Base-by-base conservation (phyloP, 2,888 invertebrate genomes). In the Andrena marginata region DNA sequence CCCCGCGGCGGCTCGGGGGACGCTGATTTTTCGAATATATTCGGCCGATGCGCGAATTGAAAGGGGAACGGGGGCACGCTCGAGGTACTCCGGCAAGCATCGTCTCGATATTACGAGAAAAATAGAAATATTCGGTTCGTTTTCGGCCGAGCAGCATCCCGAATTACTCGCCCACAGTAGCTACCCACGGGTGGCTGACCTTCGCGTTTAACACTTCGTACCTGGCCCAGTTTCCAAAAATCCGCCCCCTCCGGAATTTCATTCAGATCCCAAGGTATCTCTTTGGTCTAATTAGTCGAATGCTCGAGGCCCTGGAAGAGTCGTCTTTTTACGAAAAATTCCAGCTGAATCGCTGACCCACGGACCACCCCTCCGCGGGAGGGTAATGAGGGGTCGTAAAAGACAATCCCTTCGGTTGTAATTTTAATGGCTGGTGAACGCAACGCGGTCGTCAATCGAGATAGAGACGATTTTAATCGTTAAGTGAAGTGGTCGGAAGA, bases 31-130 rank as follows among this genome's bases (percentile, higher is more conserved):
- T 71, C 65, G 67, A 42, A 70, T 67, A 75, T 71, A 64, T 35
- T 84, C 71, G 69, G 49, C 67, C 54, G 70, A 54, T 77, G 73
- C 77, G 33, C 82, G 68, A 82, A 82, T 69, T 79, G 71, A 78
- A 82, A 82, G 62, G 59, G 23, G 54, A 23, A 8, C 23, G 59
- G n/a, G n/a, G 62, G 54, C 54, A 74, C 78, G 78, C 71, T 71
- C 51, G 59, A 65, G 54, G 70, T 68, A 67, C 64, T 68, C 78
- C 5, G 31, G 20, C 62, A 51, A 26, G 60, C 59, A 73, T 54
- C 62, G 51, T 77, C 64, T 65, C 64, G 60, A 81, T 81, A 74
- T 80, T 75, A 35, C 62, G 33, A 48, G 13, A 20, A 54, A 20
- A 56, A n/a, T 8, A 3, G 26, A 8, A 49, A 49, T 29, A 23